Base-by-base conservation (phyloP, 1,140 invertebrate genomes). In the Odontomachus brunneus region DNA sequence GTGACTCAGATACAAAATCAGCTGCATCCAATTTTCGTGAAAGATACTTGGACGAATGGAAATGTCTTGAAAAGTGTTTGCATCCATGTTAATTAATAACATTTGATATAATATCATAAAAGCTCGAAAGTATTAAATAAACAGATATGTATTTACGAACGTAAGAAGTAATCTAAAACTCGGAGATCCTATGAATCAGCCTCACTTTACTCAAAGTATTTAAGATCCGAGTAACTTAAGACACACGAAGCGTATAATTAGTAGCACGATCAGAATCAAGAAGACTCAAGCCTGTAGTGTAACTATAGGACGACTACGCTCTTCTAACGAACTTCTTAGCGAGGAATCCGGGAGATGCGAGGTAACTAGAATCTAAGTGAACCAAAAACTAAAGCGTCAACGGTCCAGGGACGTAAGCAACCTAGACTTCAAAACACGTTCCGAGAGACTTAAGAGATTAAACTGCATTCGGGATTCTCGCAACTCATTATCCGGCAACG, bases 1-100 rank as follows among this genome's bases (percentile, higher is more conserved):
- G 75, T 19, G 51, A 55, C 67, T 55, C 78, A 80, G 63, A 76
- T 24, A 22, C 65, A 83, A 76, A 83, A 83, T 22, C 19, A 75
- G 66, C 59, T 78, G 72, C 82, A 57, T 78, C 57, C 65, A 69
- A 69, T 57, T 57, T 69, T 80, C 24, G 29, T 57, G 53, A 11
- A 69, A 55, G 60, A 53, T 57, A 74, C 12, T 44, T 80, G 66
- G 9, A 51, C 49, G 63, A 66, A 65, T 12, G 5, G 26, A 17
- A 63, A 4, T 2, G 2, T 11, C 9, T 67, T 49, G 44, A 38
- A 44, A 19, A 55, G 44, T 55, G 55, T 44, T 69, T 22, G 1
- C 26, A 55, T 44, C 29, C 3, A 55, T 14, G 55, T 26, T 55
- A 12, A 49, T 53, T 24, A 15, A 53, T 17, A 22, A 33, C 14